phyloP scores from a whole-genome alignment of 1,140 invertebrate genomes.

The Platorchestia sp. region DNA sequence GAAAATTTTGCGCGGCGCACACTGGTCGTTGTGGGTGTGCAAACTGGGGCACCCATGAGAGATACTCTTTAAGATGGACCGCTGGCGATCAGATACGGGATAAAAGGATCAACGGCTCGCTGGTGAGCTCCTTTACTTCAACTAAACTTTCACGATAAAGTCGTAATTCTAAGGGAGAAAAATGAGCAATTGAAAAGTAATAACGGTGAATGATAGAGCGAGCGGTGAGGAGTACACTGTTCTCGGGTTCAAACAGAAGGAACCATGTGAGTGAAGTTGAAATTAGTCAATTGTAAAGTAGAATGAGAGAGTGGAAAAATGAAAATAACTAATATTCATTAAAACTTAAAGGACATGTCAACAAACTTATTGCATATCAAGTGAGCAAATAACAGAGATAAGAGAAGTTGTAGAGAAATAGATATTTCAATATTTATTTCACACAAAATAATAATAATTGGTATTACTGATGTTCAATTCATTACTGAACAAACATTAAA shows the following conservation, averaged over 20 bases:
- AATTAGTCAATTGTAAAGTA: neutral
- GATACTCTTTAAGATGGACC: constrained; percentile 37
- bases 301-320: no score
- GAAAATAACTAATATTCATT: no score
- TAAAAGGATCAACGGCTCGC: constrained; percentile 42
- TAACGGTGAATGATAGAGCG: constrained; percentile 9
- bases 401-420: no score
- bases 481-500: no score
- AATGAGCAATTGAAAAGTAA: constrained; percentile 36
- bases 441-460: no score
- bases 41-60: constrained; percentile 17
- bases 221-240: neutral
- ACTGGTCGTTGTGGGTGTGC: neutral
- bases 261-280: neutral
- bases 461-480: no score
- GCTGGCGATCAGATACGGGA: neutral
- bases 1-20: neutral
- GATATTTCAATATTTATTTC: no score
- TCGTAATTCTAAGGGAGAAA: constrained; percentile 51
- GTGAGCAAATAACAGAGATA: no score
- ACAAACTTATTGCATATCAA: no score
- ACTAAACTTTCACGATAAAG: constrained; percentile 49
- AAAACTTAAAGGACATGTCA: no score
- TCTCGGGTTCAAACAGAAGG: neutral
- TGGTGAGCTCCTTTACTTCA: constrained; percentile 45